Percentiles rank a stretch among this genome's conserved stretches.
Evolutionary conservation across 1,140 invertebrate genomes (phyloP).

Genomic region (fruit fly (Drosophila melanogaster)): DNA sequence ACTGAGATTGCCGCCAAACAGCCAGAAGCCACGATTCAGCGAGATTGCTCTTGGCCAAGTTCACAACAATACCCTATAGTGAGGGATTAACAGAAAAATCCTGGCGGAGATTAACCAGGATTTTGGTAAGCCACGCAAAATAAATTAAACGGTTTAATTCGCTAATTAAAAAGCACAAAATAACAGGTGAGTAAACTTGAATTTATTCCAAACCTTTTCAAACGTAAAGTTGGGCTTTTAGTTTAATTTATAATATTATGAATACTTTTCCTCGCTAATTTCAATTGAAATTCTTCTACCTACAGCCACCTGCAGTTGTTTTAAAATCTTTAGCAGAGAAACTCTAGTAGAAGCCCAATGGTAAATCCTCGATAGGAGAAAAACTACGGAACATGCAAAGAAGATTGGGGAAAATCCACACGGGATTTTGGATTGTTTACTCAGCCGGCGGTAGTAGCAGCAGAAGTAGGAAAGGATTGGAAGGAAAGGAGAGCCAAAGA

Average conservation of each 20-base stretch:
- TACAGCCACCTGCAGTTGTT: background rate
- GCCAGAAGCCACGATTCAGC: conserved; percentile 5
- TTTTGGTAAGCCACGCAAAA: conserved; percentile 1
- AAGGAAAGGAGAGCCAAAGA: conserved; percentile 18
- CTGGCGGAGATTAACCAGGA: conserved; percentile 16
- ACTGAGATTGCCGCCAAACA: conserved; percentile 56
- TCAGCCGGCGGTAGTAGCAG: conserved; percentile 19
- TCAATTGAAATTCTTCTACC: background rate
- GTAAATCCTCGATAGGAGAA: conserved; percentile 1
- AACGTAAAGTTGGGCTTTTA: background rate
- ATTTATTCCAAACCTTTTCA: background rate
- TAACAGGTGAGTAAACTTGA: too few species aligned
- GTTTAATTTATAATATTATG: too few species aligned
- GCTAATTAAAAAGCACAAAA: background rate
- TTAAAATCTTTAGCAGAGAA: background rate
- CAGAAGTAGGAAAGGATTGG: background rate
- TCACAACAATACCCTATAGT: conserved; percentile 13
- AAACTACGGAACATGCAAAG: conserved; percentile 6
- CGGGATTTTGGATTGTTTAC: conserved; percentile 51
- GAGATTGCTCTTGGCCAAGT: conserved; percentile 39
- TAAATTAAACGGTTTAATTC: background rate
- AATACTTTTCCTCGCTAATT: background rate
- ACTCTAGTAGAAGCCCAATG: background rate
- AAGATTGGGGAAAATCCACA: conserved; percentile 12
- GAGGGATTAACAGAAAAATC: conserved; percentile 9